Evolutionary conservation across 2,888 invertebrate species (phyloP), one percentile per base, ranked within the genome.

Genomic region (Tachina fera): DNA sequence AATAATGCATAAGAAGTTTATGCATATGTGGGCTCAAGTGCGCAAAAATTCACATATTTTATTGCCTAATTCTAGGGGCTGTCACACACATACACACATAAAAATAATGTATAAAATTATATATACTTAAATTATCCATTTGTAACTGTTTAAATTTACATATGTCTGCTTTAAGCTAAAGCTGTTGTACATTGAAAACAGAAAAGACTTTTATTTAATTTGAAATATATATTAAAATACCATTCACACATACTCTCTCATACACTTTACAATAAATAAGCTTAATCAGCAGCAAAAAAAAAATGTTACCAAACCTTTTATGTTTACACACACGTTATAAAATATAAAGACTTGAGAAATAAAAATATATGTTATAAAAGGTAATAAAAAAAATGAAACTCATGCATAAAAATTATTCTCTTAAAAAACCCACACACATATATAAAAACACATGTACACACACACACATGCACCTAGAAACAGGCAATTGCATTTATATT

Each of bases 11-110:
- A 68, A 61, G n/a, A 31, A 31, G 6, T 6, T 47, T 14, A 60
- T 39, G 22, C 45, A 47, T 5, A 43, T 11, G 3, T n/a, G 16
- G 31, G 5, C 31, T 31, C 5, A 31, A 31, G 31, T 31, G 6
- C 5, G 22, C 22, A 22, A 22, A 16, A 16, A 43, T 16, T 16
- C 16, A 3, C 49, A 74, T 45, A 63, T 49, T 68, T 68, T 60
- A 67, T 77, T 61, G 84, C 72, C 72, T 77, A 84, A 77, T 77
- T 74, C 58, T 41, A 78, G 68, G 31, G 6, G 77, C 75, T 72
- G 68, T 45, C 68, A 51, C 13, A 45, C 11, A 49, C n/a, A 43
- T 43, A 56, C 49, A 67, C 5, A 47, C 16, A 53, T 45, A 31
- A 56, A 19, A 61, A 49, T 53, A 43, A 70, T 79, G 71, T 45